Percentiles rank a stretch among this genome's conserved stretches.
Evolutionary conservation across 2,888 invertebrate species (phyloP).

Genomic region (Parnassius orleans): DNA sequence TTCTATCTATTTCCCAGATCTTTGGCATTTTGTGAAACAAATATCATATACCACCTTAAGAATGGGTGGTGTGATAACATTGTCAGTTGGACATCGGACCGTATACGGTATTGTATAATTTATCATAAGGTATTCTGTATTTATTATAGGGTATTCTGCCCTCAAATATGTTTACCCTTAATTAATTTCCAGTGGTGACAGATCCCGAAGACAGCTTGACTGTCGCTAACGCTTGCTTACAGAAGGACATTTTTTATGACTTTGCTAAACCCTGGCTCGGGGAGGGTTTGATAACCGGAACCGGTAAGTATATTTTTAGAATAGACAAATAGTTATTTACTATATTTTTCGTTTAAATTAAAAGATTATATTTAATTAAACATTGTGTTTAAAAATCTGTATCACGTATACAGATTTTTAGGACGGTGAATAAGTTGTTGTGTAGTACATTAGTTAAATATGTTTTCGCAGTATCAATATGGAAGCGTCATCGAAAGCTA

Average conservation of each 20-base stretch:
- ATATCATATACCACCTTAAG: too few relatives aligned
- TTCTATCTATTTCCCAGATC: too few relatives aligned
- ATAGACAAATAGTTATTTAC: background rate
- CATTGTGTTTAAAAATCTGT: background rate
- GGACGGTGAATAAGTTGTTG: background rate
- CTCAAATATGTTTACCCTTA: too few relatives aligned
- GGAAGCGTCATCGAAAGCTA: constrained; percentile 56
- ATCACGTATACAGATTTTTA: background rate
- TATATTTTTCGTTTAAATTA: background rate
- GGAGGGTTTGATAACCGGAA: constrained; percentile 28
- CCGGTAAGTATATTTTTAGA: constrained; percentile 18
- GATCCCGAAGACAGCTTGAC: constrained; percentile 29
- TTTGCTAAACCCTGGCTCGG: constrained; percentile 23
- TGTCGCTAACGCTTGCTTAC: constrained; percentile 24
- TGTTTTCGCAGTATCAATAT: constrained; percentile 44
- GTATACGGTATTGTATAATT: too few relatives aligned
- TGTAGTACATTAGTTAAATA: background rate
- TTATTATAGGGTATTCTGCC: too few relatives aligned
- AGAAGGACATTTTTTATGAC: constrained; percentile 1
- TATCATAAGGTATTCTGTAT: too few relatives aligned
- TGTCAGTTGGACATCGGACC: too few relatives aligned
- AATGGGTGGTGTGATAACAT: too few relatives aligned
- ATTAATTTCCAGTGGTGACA: constrained; percentile 28
- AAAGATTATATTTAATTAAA: background rate
- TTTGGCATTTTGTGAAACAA: too few relatives aligned